Evolutionary conservation across 1,140 invertebrate species (phyloP).

Genomic region (Atta texana): DNA sequence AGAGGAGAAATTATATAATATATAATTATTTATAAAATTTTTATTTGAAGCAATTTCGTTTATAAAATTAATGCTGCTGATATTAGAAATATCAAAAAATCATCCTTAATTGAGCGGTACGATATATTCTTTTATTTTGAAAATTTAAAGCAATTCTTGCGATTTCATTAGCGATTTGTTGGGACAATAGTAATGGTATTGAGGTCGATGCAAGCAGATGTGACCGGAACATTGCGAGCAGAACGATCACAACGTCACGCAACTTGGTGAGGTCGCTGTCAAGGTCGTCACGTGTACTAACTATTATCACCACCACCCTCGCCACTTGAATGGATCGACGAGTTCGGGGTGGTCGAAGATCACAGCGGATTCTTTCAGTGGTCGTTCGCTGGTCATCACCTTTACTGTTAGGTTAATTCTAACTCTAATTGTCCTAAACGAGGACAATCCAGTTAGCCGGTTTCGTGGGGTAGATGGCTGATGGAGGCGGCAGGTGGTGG

Average conservation of each 20-base stretch:
- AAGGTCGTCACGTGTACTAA: constrained; percentile 57
- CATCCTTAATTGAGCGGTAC: neutral
- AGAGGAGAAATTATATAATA: neutral
- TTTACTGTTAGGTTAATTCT: constrained; percentile 14
- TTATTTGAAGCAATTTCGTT: neutral
- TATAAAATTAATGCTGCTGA: neutral
- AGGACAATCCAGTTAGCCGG: neutral
- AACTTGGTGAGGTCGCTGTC: constrained; percentile 62
- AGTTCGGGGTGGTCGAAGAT: constrained; percentile 16
- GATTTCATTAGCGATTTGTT: constrained; percentile 25
- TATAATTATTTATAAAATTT: neutral
- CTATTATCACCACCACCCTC: constrained; percentile 29
- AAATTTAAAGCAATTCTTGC: neutral
- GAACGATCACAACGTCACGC: constrained; percentile 59
- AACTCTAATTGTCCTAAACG: neutral
- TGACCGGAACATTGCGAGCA: constrained; percentile 29
- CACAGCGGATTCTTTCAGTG: constrained; percentile 21
- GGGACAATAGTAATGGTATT: neutral
- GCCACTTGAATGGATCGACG: neutral
- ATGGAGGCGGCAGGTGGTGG: neutral
- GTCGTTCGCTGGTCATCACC: neutral
- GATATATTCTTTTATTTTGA: neutral
- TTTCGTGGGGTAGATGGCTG: constrained; percentile 52
- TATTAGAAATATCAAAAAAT: neutral
- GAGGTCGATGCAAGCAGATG: constrained; percentile 11